Evolutionary conservation across 1,140 invertebrate species (phyloP), one percentile per base, ranked within the genome.

Genomic region (Fopius arisanus): DNA sequence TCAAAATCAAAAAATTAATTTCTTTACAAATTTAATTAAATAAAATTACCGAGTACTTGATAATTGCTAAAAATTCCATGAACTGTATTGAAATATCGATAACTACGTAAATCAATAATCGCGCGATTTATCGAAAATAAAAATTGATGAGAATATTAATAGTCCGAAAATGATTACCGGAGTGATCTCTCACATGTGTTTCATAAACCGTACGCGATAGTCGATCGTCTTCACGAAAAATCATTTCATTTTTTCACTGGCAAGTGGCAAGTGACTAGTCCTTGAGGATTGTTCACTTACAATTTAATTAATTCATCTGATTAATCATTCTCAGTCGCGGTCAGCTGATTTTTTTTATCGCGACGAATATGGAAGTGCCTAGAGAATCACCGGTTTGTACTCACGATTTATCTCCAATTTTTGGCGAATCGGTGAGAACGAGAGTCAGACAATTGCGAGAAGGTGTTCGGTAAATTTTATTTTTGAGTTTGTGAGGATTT

Each of bases 81-180:
- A n/a, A n/a, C n/a, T n/a, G n/a, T n/a, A n/a, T n/a, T n/a, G n/a
- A n/a, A n/a, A n/a, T n/a, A n/a, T n/a, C n/a, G n/a, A 68, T 48
- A 19, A 80, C 78, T 79, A 81, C 76, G 76, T 73, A 37, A 43
- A 73, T 78, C 77, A 81, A 48, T 71, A 48, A 26, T 71, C 72
- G 78, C 66, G 59, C 48, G 54, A 76, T 63, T 21, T 62, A 63
- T 74, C 43, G 26, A 40, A 43, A 75, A 29, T 26, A 63, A 71
- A 51, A 78, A 77, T 74, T 59, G 75, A 79, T 75, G 76, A 79
- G n/a, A n/a, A n/a, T n/a, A 77, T 66, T 59, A 65, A 62, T 66
- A 78, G 80, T 79, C 77, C 19, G 73, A 68, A 81, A 79, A 79
- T 79, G 79, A 81, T 76, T 74, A 59, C 70, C 77, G 72, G 76